These are phyloP conservation scores for Stichodactyla mertensii DNA, from an alignment of 64 coral and sea anemone genomes.

Conservation along the genomic window DNA sequence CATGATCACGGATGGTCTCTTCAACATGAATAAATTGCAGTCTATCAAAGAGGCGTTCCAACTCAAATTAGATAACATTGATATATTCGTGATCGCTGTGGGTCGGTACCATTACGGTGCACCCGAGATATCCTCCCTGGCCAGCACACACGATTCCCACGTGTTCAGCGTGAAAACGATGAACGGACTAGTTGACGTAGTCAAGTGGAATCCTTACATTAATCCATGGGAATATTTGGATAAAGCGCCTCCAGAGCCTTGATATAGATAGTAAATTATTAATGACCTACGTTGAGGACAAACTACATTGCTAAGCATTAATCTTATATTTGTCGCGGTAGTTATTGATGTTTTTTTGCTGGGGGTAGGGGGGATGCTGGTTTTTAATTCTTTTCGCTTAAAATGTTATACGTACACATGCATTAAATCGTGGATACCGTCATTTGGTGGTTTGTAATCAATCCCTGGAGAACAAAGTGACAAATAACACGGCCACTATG, in stretches of 20 bases:
- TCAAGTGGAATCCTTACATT: constrained; percentile 3
- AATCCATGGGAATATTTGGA: constrained; percentile 1
- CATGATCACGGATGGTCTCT: constrained; percentile 18
- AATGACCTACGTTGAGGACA: no score
- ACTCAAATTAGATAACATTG: constrained; percentile 15
- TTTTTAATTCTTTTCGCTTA: no score
- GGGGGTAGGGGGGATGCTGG: no score
- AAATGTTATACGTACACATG: no score
- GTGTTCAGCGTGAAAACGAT: constrained; percentile 10
- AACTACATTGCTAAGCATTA: no score
- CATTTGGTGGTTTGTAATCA: no score
- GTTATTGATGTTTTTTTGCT: no score
- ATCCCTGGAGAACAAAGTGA: no score
- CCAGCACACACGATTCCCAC: not conserved
- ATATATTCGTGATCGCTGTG: constrained; percentile 25
- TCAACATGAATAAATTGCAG: not conserved
- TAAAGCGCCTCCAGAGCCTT: not conserved
- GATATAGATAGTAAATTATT: not conserved
- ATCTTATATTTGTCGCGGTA: no score
- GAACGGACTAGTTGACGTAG: constrained; percentile 1
- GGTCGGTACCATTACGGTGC: constrained; percentile 14
- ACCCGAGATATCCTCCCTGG: constrained; percentile 1
- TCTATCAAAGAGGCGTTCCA: not conserved
- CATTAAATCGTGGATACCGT: no score
- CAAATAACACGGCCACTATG: no score